Percentiles rank a stretch among this genome's conserved stretches.
Conservation (phyloP, 1,140 invertebrate species). For the Laupala kohalensis region DNA sequence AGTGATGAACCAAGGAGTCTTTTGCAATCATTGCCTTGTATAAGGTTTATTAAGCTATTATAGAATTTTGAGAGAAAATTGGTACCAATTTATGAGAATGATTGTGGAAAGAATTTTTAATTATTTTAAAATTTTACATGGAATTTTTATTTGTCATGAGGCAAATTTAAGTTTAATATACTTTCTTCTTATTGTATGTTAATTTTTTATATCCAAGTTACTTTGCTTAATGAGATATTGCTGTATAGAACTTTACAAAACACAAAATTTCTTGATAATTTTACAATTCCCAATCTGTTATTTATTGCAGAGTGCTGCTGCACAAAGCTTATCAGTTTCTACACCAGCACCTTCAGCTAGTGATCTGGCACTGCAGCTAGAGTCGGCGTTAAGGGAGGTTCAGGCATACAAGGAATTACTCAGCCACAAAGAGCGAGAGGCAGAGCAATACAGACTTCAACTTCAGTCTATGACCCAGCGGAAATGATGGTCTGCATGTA, state of each 20-base stretch:
- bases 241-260: not conserved
- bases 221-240: no score
- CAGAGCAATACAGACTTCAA: slow-evolving; percentile 37
- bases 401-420: slow-evolving; percentile 37
- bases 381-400: slow-evolving; percentile 32
- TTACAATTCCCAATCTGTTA: not conserved
- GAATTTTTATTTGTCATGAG: no score
- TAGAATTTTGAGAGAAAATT: no score
- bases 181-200: no score
- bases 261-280: not conserved
- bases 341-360: not conserved
- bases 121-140: no score
- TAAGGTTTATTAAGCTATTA: no score
- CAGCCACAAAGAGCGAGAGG: slow-evolving; percentile 35
- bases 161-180: no score
- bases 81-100: no score
- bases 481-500: slow-evolving; percentile 1
- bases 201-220: no score
- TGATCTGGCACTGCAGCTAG: slow-evolving; percentile 28
- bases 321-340: not conserved
- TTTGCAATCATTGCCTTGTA: no score
- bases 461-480: slow-evolving; percentile 12
- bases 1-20: no score
- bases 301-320: not conserved
- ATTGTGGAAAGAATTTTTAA: no score